A percentile compares a stretch with the other conserved stretches of the same genome.
Conservation (phyloP, 2,797 vertebrate genomes). For the Carcharodon carcharias region DNA sequence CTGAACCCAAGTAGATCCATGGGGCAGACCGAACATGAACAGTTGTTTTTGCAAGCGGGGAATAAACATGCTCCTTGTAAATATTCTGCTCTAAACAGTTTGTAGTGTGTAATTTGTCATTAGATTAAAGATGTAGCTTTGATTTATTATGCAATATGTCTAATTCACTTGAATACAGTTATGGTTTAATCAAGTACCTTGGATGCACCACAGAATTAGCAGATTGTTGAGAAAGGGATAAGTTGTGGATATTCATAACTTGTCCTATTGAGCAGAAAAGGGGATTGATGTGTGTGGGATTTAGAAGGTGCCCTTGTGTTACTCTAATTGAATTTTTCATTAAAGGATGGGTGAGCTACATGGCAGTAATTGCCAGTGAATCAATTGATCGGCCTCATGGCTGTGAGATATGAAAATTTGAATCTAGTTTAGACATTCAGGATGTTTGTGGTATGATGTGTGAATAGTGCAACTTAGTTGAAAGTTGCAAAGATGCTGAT, state of each 20-base stretch:
- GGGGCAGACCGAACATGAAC: background rate
- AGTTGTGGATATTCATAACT: background rate
- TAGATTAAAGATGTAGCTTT: background rate
- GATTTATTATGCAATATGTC: background rate
- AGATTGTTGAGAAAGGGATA: background rate
- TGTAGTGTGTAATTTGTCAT: background rate
- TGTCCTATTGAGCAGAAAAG: background rate
- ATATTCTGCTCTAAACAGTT: background rate
- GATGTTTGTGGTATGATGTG: background rate
- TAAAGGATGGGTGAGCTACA: background rate
- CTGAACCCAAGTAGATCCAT: background rate
- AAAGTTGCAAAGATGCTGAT: background rate
- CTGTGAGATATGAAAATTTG: background rate
- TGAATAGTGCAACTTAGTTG: background rate
- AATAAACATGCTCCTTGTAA: background rate
- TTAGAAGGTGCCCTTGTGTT: background rate
- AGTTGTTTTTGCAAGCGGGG: background rate
- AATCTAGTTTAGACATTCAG: background rate
- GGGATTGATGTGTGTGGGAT: background rate
- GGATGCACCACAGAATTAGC: background rate
- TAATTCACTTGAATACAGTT: background rate
- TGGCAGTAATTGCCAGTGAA: background rate
- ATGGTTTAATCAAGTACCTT: background rate
- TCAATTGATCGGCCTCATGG: background rate
- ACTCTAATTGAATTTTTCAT: conserved; percentile 22